Base-by-base conservation (phyloP, 2,888 invertebrate genomes). In the Quadroppia sp. region DNA sequence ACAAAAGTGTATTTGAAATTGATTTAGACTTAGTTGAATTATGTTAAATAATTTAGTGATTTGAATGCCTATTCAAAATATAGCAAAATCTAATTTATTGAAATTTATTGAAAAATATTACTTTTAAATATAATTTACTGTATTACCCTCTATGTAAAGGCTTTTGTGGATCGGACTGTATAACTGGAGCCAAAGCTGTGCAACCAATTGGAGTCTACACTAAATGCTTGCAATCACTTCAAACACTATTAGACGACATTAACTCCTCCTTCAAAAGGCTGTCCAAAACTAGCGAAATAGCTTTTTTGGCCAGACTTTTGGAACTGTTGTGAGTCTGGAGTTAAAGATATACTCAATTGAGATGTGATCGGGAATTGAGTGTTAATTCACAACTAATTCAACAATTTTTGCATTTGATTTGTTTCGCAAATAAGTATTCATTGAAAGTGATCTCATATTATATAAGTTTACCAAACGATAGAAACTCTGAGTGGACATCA, bases 261-360 rank as follows among this genome's bases (percentile, higher is more conserved):
- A 36, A 64, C 64, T 36, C 36, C 64, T 28, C 64, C 50, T 13
- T 36, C 64, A n/a, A 32, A 36, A 36, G 64, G 64, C 36, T 64
- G 64, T 32, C 64, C 36, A 64, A 64, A 17, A 36, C 6, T 6
- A 6, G 20, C 2, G 2, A 36, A 36, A 64, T 17, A n/a, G 15
- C 11, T 36, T 17, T 64, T 64, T 64, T 36, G 64, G 64, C 36
- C 64, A 64, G n/a, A 32, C 36, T 64, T 64, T 61, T 11, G 23
- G 9, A 40, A 32, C 3, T 64, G 32, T 64, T 20, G n/a, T 40
- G 32, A 17, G 64, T 20, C 36, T 32, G 36, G 20, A 20, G 9
- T 40, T 36, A 20, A 64, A 40, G 64, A 50, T 64, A 36, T 64
- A 64, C 36, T 64, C 36, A 64, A 64, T 64, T 64, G 64, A 40